phyloP scores from a whole-genome alignment of 2,797 vertebrate species.

The Otus scops region DNA sequence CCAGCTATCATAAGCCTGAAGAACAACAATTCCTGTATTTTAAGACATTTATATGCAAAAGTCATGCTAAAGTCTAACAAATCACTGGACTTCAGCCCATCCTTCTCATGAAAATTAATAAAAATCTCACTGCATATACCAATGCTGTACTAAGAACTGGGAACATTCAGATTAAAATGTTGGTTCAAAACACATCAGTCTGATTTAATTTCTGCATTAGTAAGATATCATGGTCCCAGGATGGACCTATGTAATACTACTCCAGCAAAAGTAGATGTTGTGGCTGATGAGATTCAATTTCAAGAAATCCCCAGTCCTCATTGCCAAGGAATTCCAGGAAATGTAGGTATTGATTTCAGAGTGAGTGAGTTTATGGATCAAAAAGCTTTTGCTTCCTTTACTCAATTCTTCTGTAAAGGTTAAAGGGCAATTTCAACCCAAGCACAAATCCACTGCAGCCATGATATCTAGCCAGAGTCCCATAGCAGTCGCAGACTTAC shows the following conservation, averaged over 20 bases:
- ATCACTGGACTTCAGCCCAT: background rate
- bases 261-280: background rate
- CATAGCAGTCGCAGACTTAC: background rate
- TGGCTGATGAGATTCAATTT: conserved; percentile 47
- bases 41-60: background rate
- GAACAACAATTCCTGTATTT: background rate
- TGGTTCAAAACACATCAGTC: background rate
- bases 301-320: conserved; percentile 41
- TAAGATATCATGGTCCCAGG: background rate
- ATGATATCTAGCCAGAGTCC: background rate
- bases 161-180: background rate
- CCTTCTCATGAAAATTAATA: background rate
- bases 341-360: conserved; percentile 54
- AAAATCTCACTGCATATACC: background rate
- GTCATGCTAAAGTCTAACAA: background rate
- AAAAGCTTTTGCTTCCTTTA: conserved; percentile 32
- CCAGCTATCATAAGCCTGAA: background rate
- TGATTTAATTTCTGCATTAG: background rate
- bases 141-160: background rate
- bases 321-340: conserved; percentile 43
- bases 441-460: background rate
- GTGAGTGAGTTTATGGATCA: conserved; percentile 20
- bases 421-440: background rate
- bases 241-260: background rate
- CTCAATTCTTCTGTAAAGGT: background rate